These are phyloP conservation scores for Netelia melanura DNA, from an alignment of 2,888 invertebrate genomes.

Conservation along the genomic window DNA sequence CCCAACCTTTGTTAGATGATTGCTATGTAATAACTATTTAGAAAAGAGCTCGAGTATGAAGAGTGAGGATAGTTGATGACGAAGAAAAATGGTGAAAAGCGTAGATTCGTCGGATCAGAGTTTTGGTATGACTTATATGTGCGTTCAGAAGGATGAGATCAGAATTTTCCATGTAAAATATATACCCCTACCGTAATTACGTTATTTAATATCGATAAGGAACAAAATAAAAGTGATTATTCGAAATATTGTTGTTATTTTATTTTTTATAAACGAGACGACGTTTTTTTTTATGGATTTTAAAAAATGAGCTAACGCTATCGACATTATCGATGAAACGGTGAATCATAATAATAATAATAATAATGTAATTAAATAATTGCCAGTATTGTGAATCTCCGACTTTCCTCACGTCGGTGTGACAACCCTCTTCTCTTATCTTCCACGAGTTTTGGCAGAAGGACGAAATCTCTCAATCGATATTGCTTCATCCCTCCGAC, in stretches of 20 bases:
- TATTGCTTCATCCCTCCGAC: too few species aligned
- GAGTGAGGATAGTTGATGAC: constrained; percentile 35
- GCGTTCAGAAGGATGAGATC: constrained; percentile 75
- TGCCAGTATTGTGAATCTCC: too few species aligned
- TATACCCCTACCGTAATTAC: constrained; percentile 83
- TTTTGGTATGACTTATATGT: constrained; percentile 70
- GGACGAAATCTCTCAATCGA: too few species aligned
- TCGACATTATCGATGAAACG: too few species aligned
- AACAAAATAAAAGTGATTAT: constrained; percentile 83
- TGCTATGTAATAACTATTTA: constrained; percentile 58
- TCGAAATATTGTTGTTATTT: constrained; percentile 69
- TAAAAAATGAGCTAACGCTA: too few species aligned
- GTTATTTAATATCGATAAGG: constrained; percentile 84
- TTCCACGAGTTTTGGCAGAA: too few species aligned
- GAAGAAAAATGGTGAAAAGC: constrained; percentile 23
- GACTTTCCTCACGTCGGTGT: too few species aligned
- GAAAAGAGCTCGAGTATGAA: constrained; percentile 29
- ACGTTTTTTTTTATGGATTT: neutral
- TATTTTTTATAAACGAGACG: neutral
- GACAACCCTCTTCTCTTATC: too few species aligned
- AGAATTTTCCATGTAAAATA: constrained; percentile 84
- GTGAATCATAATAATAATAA: too few species aligned
- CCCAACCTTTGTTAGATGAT: constrained; percentile 46
- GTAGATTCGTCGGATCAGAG: constrained; percentile 49
- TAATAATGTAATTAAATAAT: too few species aligned